A percentile compares a stretch with the other conserved stretches of the same genome.
Conservation (phyloP, 2,888 invertebrate species). For the Eupithecia dodoneata region DNA sequence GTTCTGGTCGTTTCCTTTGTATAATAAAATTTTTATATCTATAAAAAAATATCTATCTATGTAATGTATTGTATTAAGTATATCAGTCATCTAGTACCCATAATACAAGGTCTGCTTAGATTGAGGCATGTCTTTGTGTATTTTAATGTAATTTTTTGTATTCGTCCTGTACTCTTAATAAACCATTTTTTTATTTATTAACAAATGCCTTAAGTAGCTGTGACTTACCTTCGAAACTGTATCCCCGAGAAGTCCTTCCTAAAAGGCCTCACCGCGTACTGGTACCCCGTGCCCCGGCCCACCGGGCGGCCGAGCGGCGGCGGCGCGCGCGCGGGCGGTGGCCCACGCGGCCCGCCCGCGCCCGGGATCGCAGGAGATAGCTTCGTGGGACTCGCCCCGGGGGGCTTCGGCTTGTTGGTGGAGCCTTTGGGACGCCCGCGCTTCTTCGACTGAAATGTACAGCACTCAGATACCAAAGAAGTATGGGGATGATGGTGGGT, state of each 20-base stretch:
- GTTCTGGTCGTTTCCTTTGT: too few species aligned
- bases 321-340: slow-evolving; percentile 46
- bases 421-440: slow-evolving; percentile 81
- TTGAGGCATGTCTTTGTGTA: too few species aligned
- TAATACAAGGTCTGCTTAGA: too few species aligned
- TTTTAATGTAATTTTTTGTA: too few species aligned
- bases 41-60: too few species aligned
- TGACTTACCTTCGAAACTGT: slow-evolving; percentile 75
- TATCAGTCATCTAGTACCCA: too few species aligned
- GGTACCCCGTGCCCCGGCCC: slow-evolving; percentile 66
- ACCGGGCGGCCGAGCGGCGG: slow-evolving; percentile 57
- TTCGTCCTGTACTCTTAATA: too few species aligned
- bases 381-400: slow-evolving; percentile 48
- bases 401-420: slow-evolving; percentile 76
- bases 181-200: too few species aligned
- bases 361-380: slow-evolving; percentile 42
- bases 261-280: slow-evolving; percentile 76
- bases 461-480: slow-evolving; percentile 39
- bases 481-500: slow-evolving; percentile 4
- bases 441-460: slow-evolving; percentile 70
- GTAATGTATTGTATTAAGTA: too few species aligned
- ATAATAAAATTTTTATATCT: too few species aligned
- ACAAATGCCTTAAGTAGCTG: neutral
- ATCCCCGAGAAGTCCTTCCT: slow-evolving; percentile 82
- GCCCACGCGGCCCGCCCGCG: slow-evolving; percentile 48